Evolutionary conservation across 2,113 vertebrate species (phyloP).

Genomic region (Equus quagga): DNA sequence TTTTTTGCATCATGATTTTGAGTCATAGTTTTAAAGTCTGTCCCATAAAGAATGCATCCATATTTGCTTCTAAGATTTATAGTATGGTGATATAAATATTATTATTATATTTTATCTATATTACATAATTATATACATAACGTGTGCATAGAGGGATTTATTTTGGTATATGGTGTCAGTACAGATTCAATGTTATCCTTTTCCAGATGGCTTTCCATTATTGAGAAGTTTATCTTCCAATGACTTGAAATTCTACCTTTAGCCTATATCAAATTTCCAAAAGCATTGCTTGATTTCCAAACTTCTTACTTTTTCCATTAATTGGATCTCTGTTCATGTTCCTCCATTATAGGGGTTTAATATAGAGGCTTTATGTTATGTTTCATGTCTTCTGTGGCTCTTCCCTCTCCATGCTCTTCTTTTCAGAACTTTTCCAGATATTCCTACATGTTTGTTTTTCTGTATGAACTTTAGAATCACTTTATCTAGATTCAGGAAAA

Average conservation of each 20-base stretch:
- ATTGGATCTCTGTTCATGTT: background rate
- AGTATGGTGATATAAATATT: background rate
- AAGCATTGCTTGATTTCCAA: background rate
- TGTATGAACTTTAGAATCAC: background rate
- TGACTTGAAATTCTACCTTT: background rate
- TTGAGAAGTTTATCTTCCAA: background rate
- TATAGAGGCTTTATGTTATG: background rate
- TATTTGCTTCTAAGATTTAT: background rate
- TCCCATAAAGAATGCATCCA: background rate
- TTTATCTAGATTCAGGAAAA: background rate
- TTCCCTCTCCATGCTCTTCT: rapidly evolving
- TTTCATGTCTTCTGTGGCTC: background rate
- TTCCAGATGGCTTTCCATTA: background rate
- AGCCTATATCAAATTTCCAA: background rate
- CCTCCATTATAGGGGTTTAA: background rate
- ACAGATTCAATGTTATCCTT: background rate
- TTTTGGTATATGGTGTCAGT: background rate
- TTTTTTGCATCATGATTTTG: background rate
- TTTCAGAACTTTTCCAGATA: background rate
- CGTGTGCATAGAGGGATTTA: background rate
- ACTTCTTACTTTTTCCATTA: background rate
- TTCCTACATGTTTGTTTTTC: background rate
- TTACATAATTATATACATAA: background rate
- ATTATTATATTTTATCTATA: no score
- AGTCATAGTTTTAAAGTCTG: background rate